Base-by-base conservation (phyloP, 2,797 vertebrate genomes). In the Columba guinea region DNA sequence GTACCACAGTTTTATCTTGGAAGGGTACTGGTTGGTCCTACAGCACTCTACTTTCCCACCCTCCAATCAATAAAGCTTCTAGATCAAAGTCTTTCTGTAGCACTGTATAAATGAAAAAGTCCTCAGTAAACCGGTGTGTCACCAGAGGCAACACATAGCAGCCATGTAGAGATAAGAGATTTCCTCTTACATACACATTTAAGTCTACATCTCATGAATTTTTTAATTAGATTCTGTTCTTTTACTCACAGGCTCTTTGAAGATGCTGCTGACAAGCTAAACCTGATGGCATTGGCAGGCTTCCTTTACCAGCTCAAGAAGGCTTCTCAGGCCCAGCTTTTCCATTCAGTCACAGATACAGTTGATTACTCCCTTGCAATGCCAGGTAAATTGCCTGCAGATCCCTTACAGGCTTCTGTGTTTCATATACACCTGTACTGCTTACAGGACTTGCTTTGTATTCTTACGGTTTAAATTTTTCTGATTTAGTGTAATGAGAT, bases 251-350 rank as follows among this genome's bases (percentile, higher is more conserved):
- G 99, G 97, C 97, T 99, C 74, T 99, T 99, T 97, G 99, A 99
- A 96, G 99, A 99, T 56, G 99, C 99, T 23, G 98, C 98, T 12
- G 98, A 98, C 60, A 99, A 99, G 94, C 96, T 99, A 97, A 99
- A 99, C 97, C 97, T 99, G 90, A 97, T 97, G 4, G 98, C 98
- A 30, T 92, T 99, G 81, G 98, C 99, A 65, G 98, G 99, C 9
- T 99, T 99, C 94, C 97, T 99, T 81, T 99, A 99, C 97, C 99
- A 99, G 97, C 98, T 99, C 82, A 98, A 99, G 73, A 99, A 98
- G 94, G 99, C 99, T 2, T 99, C 99, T 21, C 99, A 99, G 96
- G 98, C 98, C 28, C 99, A 99, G 94, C 98, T 99, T 62, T 99
- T 99, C 73, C 98, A 99, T 96, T 99, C 99, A 0, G 98, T 98